A percentile compares a stretch with the other conserved stretches of the same genome.
These are phyloP conservation scores for Pecten maximus DNA, from an alignment of 2,888 invertebrate species.

Conservation along the genomic window DNA sequence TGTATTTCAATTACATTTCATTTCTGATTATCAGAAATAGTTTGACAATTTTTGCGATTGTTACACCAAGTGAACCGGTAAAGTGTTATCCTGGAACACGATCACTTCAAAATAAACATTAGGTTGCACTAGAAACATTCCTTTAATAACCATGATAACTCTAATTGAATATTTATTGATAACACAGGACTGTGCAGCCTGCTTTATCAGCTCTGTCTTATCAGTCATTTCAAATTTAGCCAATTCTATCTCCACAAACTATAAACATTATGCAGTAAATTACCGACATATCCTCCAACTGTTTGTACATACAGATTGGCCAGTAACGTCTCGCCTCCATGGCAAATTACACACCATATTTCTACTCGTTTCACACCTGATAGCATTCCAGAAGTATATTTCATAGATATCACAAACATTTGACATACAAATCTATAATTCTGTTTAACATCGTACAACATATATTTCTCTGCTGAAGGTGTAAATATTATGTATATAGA, in stretches of 20 bases:
- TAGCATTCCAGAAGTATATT: constrained; percentile 8
- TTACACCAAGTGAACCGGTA: neutral
- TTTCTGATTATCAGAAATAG: constrained; percentile 28
- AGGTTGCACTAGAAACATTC: neutral
- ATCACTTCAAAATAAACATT: neutral
- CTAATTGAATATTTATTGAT: constrained; percentile 33
- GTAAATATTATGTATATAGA: too few species aligned
- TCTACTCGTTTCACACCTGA: neutral
- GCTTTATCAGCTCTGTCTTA: neutral
- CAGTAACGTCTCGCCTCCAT: neutral
- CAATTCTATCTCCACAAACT: constrained; percentile 17
- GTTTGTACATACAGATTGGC: constrained; percentile 14
- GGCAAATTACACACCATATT: neutral
- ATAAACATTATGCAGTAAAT: constrained; percentile 26
- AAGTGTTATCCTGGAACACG: neutral
- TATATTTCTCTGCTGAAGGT: neutral
- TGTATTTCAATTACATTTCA: constrained; percentile 33
- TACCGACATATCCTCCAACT: neutral
- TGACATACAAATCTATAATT: constrained; percentile 29
- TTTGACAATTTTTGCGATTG: constrained; percentile 23
- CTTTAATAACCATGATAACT: constrained; percentile 20
- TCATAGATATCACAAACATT: neutral
- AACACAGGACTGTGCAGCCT: neutral
- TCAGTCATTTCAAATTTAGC: constrained; percentile 33
- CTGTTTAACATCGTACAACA: neutral